These are phyloP conservation scores for Scaptomyza graminum DNA, from an alignment of 1,140 invertebrate genomes.

Conservation along the genomic window DNA sequence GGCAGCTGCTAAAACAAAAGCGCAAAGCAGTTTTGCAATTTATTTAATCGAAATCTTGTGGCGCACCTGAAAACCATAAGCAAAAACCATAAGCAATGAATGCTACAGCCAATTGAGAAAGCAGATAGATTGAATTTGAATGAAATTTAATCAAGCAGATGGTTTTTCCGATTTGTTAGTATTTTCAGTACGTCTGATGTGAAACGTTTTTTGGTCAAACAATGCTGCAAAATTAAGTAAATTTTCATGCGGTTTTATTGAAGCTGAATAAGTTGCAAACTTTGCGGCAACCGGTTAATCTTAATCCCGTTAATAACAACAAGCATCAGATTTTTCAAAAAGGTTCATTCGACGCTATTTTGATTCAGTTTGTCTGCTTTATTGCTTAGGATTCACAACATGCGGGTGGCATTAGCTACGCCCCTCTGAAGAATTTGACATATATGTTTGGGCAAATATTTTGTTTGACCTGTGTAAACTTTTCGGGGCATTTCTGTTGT, in stretches of 20 bases:
- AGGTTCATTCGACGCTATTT: slow-evolving; percentile 7
- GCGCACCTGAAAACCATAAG: slow-evolving; percentile 35
- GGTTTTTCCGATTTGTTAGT: slow-evolving; percentile 35
- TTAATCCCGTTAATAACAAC: slow-evolving; percentile 22
- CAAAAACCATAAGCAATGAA: slow-evolving; percentile 2
- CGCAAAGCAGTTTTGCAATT: slow-evolving; percentile 70
- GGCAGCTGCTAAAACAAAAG: slow-evolving; percentile 37
- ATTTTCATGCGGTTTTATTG: slow-evolving; percentile 51
- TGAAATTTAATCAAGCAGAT: slow-evolving; percentile 75
- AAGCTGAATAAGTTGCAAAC: slow-evolving; percentile 47
- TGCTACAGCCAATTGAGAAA: slow-evolving; percentile 7
- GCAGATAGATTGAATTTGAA: slow-evolving; percentile 33
- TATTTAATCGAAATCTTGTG: slow-evolving; percentile 60
- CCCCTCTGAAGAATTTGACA: slow-evolving; percentile 58
- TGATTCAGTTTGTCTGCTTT: slow-evolving; percentile 46
- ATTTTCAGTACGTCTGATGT: too few species aligned
- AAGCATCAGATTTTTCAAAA: slow-evolving; percentile 17
- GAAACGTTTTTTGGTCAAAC: slow-evolving; percentile 40
- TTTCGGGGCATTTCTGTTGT: slow-evolving; percentile 53
- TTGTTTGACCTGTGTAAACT: slow-evolving; percentile 76
- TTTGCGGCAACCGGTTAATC: slow-evolving; percentile 44
- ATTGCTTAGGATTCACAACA: slow-evolving; percentile 48
- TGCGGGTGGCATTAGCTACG: slow-evolving; percentile 40
- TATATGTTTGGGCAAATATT: slow-evolving; percentile 68
- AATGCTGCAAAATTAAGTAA: slow-evolving; percentile 58